Conservation (phyloP, 2,113 vertebrate genomes). For the Perca schrenkii region DNA sequence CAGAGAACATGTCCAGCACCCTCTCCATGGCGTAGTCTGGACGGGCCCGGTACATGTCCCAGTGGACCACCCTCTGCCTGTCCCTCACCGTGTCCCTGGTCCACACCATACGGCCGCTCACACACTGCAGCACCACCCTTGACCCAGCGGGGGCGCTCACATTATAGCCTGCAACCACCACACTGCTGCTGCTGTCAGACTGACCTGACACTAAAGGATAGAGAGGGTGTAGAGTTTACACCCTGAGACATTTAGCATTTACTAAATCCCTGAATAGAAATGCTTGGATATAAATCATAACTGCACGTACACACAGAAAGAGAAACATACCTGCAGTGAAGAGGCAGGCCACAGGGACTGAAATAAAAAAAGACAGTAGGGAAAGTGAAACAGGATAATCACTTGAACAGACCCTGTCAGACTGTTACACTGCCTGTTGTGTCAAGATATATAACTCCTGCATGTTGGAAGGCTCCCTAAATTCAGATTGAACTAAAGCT, state of each 20-base stretch:
- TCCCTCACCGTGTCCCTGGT: slow-evolving; percentile 91
- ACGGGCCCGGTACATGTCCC: slow-evolving; percentile 87
- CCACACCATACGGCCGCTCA: slow-evolving; percentile 96
- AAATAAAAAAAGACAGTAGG: slow-evolving; percentile 47
- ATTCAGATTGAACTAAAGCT: not conserved
- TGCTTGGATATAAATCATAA: slow-evolving; percentile 6
- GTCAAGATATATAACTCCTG: not conserved
- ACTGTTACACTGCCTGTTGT: not conserved
- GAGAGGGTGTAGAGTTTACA: not conserved
- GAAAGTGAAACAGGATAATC: slow-evolving; percentile 22
- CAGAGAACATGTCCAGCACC: slow-evolving; percentile 92
- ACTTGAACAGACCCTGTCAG: slow-evolving; percentile 32
- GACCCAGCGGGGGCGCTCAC: slow-evolving; percentile 85
- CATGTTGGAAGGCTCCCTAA: not conserved
- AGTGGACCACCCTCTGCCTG: slow-evolving; percentile 95
- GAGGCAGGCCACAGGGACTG: slow-evolving; percentile 69
- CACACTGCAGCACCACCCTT: slow-evolving; percentile 87
- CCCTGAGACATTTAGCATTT: not conserved
- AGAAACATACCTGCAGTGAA: slow-evolving; percentile 68
- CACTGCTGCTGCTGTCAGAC: slow-evolving; percentile 82
- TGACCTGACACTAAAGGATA: slow-evolving; percentile 72
- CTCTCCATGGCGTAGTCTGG: slow-evolving; percentile 84
- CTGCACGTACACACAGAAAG: slow-evolving; percentile 4
- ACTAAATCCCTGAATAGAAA: not conserved
- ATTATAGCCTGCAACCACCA: slow-evolving; percentile 88